phyloP scores from a whole-genome alignment of 2,888 invertebrate genomes.

The Mesoligia furuncula region DNA sequence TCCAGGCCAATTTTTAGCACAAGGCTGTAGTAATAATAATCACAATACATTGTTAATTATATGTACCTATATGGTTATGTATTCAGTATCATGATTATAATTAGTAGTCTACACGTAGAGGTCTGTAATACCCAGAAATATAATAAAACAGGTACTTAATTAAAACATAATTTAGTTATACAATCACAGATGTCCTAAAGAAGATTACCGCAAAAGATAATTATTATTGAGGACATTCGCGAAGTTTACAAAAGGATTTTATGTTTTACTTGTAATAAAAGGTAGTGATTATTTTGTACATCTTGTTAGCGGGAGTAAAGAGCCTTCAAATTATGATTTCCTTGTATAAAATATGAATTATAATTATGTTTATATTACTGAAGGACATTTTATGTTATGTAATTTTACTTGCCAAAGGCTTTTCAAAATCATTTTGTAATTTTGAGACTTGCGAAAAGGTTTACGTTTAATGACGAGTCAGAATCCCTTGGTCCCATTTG shows the following conservation, averaged over 20 bases:
- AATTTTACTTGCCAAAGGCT: background rate
- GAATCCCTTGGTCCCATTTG: background rate
- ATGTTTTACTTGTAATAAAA: constrained; percentile 26
- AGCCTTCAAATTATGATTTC: constrained; percentile 36
- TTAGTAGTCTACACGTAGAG: constrained; percentile 4
- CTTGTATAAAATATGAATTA: constrained; percentile 25
- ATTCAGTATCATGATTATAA: background rate
- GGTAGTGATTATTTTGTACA: constrained; percentile 26
- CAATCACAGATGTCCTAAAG: constrained; percentile 21
- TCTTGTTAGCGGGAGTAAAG: constrained; percentile 13
- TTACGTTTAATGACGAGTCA: background rate
- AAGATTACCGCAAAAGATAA: constrained; percentile 42
- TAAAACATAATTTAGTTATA: constrained; percentile 25
- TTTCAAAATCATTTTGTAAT: background rate
- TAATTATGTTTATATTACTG: background rate
- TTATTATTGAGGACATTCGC: constrained; percentile 15
- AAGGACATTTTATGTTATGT: constrained; percentile 2
- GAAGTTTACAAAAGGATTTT: constrained; percentile 30
- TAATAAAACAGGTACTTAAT: constrained; percentile 15
- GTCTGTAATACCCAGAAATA: constrained; percentile 17
- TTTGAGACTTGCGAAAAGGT: too few relatives aligned
- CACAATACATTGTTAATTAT: background rate
- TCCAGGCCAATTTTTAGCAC: background rate
- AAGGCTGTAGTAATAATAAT: background rate
- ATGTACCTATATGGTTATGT: background rate